Conservation (phyloP, 2,113 vertebrate species). For the Saccopteryx bilineata region DNA sequence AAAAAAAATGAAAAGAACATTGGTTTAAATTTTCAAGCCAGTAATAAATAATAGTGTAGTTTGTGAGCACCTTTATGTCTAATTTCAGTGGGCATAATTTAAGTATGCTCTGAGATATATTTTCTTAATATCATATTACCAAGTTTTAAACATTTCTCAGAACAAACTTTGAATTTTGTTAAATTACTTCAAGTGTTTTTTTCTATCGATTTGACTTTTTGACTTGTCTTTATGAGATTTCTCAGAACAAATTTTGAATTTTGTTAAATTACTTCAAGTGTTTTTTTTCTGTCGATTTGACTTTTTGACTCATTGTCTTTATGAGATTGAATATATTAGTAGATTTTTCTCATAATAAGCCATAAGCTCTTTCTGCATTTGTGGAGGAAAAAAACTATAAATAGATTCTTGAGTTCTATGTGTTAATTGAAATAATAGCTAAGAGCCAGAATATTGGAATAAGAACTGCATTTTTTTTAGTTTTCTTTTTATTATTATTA, state of each 20-base stretch:
- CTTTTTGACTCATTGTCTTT: conserved; percentile 22
- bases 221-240: background rate
- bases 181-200: background rate
- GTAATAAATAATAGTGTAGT: background rate
- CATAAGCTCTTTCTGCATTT: background rate
- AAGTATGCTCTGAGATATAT: background rate
- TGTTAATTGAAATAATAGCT: background rate
- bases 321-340: background rate
- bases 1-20: background rate
- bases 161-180: conserved; percentile 15
- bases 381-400: background rate
- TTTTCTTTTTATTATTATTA: too few relatives aligned
- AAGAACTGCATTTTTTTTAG: background rate
- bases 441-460: background rate
- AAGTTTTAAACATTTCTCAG: conserved; percentile 24
- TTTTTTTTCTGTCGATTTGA: background rate
- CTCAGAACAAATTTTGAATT: background rate
- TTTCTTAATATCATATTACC: background rate
- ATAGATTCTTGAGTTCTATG: background rate
- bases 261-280: background rate
- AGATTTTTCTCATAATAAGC: background rate
- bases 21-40: conserved; percentile 36
- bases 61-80: background rate
- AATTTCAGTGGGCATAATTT: background rate
- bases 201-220: background rate